Evolutionary conservation across 1,140 invertebrate genomes (phyloP), one percentile per base, ranked within the genome.

Genomic region (Brachionus plicatilis): DNA sequence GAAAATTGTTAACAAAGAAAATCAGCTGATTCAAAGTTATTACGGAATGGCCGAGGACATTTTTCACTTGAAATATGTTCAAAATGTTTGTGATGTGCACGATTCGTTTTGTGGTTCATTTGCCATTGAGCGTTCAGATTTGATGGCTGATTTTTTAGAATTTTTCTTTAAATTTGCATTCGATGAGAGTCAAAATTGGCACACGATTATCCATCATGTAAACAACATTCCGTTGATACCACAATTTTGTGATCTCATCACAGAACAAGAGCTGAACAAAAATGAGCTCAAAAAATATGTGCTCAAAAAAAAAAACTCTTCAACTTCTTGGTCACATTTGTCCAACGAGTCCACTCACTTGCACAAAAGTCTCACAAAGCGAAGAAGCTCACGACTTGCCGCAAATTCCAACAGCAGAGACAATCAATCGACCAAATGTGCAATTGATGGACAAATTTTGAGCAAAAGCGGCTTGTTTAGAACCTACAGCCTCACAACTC

Each of bases 161-260:
- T 45, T 82, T 29, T 82, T 82, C n/a, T 82, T 82, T 20, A 82
- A 82, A 65, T 27, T 82, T 82, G 79, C 20, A 6, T 82, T 82
- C 12, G 79, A 82, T 41, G 3, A 82, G 4, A 65, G 27, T 3
- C 29, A 82, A 41, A 68, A 82, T 60, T 82, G 79, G 79, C 29
- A 17, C 1, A 7, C 9, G 9, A 43, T 82, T 1, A 12, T 45
- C 14, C 8, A 60, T 20, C 27, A 60, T 0, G 53, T 82, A 82
- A 82, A 82, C 43, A 43, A 47, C 11, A 37, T 47, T 43, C 79
- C 79, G 1, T 37, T 82, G 41, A n/a, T 82, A 27, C 29, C 65
- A 11, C 53, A 82, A 66, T 82, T 66, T 29, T 41, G 65, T 47
- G 53, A 82, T 2, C 1, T 12, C 6, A 24, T 82, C 24, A 60